Evolutionary conservation across 2,888 invertebrate species (phyloP), one percentile per base, ranked within the genome.

Genomic region (Microplitis manilae): DNA sequence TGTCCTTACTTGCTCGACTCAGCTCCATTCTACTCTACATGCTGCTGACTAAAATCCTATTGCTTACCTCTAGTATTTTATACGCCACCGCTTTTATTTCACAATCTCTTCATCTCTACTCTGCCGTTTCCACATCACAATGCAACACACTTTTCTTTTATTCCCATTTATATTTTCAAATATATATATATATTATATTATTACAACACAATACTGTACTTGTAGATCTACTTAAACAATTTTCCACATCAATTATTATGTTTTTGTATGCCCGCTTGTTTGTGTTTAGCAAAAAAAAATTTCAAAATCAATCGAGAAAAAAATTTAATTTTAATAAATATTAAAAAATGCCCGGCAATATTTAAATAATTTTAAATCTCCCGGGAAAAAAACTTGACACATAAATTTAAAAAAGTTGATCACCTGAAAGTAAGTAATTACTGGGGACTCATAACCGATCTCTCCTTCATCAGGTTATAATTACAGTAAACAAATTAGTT

Each of bases 1-100:
- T 79, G 81, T 77, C 75, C 79, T 79, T 62, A 17, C 74, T 9
- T 30, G 30, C 30, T 30, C 30, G 30, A 30, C 30, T 30, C 30
- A 30, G 4, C 30, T 15, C 76, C 30, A 67, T 68, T 65, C 59
- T 73, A 69, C 68, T 72, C 73, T 15, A 30, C 75, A 71, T 72
- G 30, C 30, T 30, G 30, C 30, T 30, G 30, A 30, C 74, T 74
- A 40, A 7, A 50, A 50, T 50, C 50, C 50, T 50, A 8, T 13
- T 13, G 8, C 73, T 17, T 69, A 40, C 68, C 70, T 61, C 60
- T 30, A 30, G 30, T 73, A 62, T 15, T 40, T 71, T 15, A 68
- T 64, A 38, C 59, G 73, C 68, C 39, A 73, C 73, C 71, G 72
- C 74, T 74, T 78, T 62, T 77, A 68, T 15, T 30, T 30, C 30